These are phyloP conservation scores for Botia almorhae DNA, from an alignment of 2,797 vertebrate genomes.

Conservation along the genomic window DNA sequence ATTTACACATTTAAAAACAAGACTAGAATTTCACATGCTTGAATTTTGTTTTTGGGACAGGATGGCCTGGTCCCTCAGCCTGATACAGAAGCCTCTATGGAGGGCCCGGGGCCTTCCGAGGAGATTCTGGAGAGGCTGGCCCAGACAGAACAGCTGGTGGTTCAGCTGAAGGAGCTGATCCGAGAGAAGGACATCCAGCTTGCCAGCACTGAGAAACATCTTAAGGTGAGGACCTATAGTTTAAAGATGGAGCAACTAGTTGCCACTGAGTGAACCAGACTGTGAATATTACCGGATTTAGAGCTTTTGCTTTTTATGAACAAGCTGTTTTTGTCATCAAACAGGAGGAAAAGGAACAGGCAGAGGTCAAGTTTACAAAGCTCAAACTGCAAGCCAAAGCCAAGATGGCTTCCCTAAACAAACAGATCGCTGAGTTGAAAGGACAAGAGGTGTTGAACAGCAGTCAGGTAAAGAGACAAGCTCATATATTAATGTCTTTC, in stretches of 20 bases:
- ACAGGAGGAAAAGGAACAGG: constrained; percentile 87
- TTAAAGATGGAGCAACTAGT: constrained; percentile 6
- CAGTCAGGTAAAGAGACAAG: constrained; percentile 58
- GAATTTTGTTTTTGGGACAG: constrained; percentile 57
- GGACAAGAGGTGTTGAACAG: constrained; percentile 70
- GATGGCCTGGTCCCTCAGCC: constrained; percentile 68
- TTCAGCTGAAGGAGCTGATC: constrained; percentile 89
- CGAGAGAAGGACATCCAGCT: constrained; percentile 87
- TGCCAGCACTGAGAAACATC: constrained; percentile 76
- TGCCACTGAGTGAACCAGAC: not conserved
- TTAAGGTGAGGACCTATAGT: constrained; percentile 77
- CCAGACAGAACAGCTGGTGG: constrained; percentile 86
- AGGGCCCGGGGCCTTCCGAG: constrained; percentile 69
- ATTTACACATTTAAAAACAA: too few species aligned
- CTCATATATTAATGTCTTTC: not conserved
- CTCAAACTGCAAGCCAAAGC: constrained; percentile 95
- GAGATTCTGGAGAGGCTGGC: constrained; percentile 84
- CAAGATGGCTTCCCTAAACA: constrained; percentile 87
- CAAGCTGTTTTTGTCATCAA: not conserved
- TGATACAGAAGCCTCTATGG: constrained; percentile 52
- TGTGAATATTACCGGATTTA: not conserved
- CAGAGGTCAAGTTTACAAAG: constrained; percentile 88
- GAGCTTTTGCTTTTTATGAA: not conserved
- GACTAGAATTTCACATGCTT: not conserved
- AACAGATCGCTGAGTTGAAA: constrained; percentile 87